phyloP scores from a whole-genome alignment of 2,113 vertebrate genomes.

The Manacus vitellinus region DNA sequence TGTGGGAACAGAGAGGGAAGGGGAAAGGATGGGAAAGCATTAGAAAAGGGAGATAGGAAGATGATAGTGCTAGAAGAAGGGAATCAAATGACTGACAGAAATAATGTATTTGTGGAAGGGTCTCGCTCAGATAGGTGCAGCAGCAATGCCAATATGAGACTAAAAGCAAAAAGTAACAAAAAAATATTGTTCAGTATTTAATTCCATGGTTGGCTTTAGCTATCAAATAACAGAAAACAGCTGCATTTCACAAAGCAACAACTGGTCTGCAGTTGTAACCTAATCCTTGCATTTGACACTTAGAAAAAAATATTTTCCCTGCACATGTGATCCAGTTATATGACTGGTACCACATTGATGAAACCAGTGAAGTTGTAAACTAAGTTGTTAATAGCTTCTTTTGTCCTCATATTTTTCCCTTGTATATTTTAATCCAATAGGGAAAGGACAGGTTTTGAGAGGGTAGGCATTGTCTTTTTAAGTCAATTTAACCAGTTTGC shows the following conservation, averaged over 20 bases:
- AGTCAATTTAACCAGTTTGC: not conserved
- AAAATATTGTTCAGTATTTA: conserved; percentile 52
- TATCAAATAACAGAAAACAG: conserved; percentile 76
- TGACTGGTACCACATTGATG: not conserved
- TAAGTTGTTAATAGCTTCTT: not conserved
- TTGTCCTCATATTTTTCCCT: not conserved
- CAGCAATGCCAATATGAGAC: conserved; percentile 12
- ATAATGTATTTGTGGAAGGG: not conserved
- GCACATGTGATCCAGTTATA: conserved; percentile 11
- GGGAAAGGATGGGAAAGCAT: not conserved
- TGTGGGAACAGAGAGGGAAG: not conserved
- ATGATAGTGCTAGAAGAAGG: not conserved
- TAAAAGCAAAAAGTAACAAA: conserved; percentile 49
- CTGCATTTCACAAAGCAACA: conserved; percentile 73
- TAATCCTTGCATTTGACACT: conserved; percentile 64
- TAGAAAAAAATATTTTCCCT: conserved; percentile 14
- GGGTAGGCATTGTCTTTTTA: not conserved
- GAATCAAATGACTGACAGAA: not conserved
- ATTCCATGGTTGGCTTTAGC: conserved; percentile 63
- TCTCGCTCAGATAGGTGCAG: not conserved
- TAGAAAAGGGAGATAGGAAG: not conserved
- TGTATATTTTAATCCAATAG: not conserved
- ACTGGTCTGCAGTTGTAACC: conserved; percentile 62
- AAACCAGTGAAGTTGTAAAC: not conserved
- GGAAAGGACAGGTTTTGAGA: not conserved